Base-by-base conservation (phyloP, 2,888 invertebrate genomes). In the Maniola hyperantus region DNA sequence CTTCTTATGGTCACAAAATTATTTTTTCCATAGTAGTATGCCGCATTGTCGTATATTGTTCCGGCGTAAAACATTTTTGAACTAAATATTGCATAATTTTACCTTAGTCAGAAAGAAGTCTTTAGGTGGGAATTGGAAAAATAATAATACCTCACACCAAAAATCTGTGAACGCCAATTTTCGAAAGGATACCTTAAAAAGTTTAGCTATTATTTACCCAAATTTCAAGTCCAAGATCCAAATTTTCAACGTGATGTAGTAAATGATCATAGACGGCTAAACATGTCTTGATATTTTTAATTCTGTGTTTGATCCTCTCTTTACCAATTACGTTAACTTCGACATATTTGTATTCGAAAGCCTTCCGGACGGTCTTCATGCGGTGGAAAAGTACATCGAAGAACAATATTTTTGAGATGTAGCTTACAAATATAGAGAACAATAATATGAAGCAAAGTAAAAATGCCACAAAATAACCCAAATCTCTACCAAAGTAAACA, bases 161-260 rank as follows among this genome's bases (percentile, higher is more conserved):
- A n/a, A 39, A 10, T 39, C 10, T 39, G 8, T 11, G 39, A 39
- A 10, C 10, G 8, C 10, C 5, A 39, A 39, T 39, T 39, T 39
- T 39, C 10, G 8, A 39, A 39, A 26, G 26, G 26, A 26, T 26
- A 26, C 26, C 26, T 26, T 26, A 26, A 26, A 26, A 26, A 26
- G 1, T 26, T 26, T 26, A 4, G 33, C 5, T 26, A 59, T 8
- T 58, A 48, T 26, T 61, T 53, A 67, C 66, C 63, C 58, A 67
- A 34, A 67, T 53, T 42, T 63, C 63, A 10, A 67, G n/a, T 26
- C 63, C 58, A 26, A 11, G 10, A 11, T 63, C 63, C 66, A 67
- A 58, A 46, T 54, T 63, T 20, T 67, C 53, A 13, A 63, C 15
- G 6, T 13, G 34, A 4, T 46, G 20, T 18, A 67, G 18, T 6